Evolutionary conservation across 2,797 vertebrate genomes (phyloP).

Genomic region (Helostoma temminkii): DNA sequence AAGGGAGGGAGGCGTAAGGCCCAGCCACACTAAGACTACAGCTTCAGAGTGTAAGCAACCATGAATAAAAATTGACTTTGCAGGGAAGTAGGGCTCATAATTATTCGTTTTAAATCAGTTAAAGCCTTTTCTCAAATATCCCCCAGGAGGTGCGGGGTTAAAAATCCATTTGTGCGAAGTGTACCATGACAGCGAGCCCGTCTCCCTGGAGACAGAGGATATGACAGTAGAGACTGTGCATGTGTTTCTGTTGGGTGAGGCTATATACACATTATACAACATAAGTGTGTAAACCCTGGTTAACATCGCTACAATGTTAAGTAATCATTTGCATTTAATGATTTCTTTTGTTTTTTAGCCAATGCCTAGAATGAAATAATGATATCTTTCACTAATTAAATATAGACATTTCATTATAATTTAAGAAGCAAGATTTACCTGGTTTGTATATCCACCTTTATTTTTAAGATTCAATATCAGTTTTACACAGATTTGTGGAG

Average conservation of each 20-base stretch:
- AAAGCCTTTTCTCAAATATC: slow-evolving; percentile 86
- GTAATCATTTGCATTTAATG: not conserved
- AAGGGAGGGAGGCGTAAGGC: slow-evolving; percentile 27
- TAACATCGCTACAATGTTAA: not conserved
- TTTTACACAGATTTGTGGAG: not conserved
- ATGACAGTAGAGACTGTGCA: slow-evolving; percentile 72
- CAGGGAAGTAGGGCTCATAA: slow-evolving; percentile 81
- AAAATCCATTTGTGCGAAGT: slow-evolving; percentile 89
- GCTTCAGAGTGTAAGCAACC: slow-evolving; percentile 81
- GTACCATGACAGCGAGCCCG: slow-evolving; percentile 86
- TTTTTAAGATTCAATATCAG: not conserved
- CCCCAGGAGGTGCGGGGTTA: slow-evolving; percentile 83
- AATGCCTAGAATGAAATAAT: not conserved
- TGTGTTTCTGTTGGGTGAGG: slow-evolving; percentile 56
- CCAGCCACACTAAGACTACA: slow-evolving; percentile 53
- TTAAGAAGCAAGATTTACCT: not conserved
- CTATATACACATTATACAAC: slow-evolving; percentile 23
- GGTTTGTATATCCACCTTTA: too few relatives aligned
- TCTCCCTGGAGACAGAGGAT: slow-evolving; percentile 86
- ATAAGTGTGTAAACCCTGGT: not conserved
- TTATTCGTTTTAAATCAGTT: slow-evolving; percentile 87
- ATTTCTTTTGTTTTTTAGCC: not conserved
- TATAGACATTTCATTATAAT: not conserved
- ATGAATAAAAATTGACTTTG: slow-evolving; percentile 85
- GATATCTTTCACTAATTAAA: not conserved